phyloP scores from a whole-genome alignment of 2,888 invertebrate species.

The Hipparchia sbordonii region DNA sequence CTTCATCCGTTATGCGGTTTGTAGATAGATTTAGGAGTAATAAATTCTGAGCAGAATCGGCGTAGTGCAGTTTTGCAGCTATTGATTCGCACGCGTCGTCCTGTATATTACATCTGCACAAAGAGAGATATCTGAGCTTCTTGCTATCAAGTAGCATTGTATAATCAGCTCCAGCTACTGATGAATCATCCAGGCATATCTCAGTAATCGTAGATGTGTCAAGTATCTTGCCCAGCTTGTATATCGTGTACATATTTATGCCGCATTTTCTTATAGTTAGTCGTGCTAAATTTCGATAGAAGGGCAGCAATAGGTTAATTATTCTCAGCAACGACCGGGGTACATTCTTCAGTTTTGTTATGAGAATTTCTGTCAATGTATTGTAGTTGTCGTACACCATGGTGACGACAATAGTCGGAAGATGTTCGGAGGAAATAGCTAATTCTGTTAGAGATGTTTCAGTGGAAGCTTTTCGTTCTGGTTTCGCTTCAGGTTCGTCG shows the following conservation, averaged over 20 bases:
- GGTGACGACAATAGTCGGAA: constrained; percentile 40
- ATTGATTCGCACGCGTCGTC: constrained; percentile 53
- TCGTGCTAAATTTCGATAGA: constrained; percentile 47
- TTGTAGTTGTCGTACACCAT: constrained; percentile 49
- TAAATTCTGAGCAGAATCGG: constrained; percentile 51
- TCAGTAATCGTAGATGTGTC: constrained; percentile 52
- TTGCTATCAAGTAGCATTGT: constrained; percentile 49
- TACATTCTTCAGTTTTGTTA: constrained; percentile 43
- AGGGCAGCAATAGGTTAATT: constrained; percentile 48
- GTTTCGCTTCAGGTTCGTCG: background rate
- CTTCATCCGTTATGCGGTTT: constrained; percentile 63
- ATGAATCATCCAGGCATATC: constrained; percentile 55
- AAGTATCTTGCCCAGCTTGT: constrained; percentile 56
- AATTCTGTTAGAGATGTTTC: constrained; percentile 6
- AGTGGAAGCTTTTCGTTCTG: background rate
- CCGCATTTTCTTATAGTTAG: constrained; percentile 49
- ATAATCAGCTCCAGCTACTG: constrained; percentile 49
- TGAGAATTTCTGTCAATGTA: constrained; percentile 51
- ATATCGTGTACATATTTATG: constrained; percentile 50
- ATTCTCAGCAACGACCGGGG: constrained; percentile 53
- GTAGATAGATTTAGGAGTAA: constrained; percentile 59
- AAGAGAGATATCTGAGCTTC: constrained; percentile 50
- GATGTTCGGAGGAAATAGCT: constrained; percentile 35
- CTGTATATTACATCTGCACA: constrained; percentile 56
- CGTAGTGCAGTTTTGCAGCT: constrained; percentile 47